Conservation (phyloP, 2,797 vertebrate species). For the Lates japonicus region DNA sequence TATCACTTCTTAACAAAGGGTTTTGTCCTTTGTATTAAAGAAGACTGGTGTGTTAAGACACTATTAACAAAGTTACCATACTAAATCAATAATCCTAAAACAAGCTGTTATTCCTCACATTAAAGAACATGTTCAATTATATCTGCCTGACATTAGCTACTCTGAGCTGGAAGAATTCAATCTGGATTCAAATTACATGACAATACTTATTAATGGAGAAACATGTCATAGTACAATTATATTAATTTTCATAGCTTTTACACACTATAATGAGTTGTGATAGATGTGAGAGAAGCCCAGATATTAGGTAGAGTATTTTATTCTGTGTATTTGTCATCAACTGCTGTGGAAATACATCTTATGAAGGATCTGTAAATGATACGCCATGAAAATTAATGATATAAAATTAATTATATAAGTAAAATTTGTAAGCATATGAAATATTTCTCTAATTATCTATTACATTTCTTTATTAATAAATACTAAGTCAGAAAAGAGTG, state of each 20-base stretch:
- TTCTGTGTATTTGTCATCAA: neutral
- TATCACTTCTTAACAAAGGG: neutral
- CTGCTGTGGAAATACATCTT: neutral
- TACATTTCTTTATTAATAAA: too few species aligned
- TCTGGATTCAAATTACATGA: neutral
- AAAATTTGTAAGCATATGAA: too few species aligned
- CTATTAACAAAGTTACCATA: neutral
- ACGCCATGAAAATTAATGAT: too few species aligned
- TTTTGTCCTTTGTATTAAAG: neutral
- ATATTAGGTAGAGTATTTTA: too few species aligned
- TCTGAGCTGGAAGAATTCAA: neutral
- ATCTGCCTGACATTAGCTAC: neutral
- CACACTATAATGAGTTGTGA: neutral
- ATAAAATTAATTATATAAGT: too few species aligned
- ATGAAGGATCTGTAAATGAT: too few species aligned
- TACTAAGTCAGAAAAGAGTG: too few species aligned
- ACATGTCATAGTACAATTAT: neutral
- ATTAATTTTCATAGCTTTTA: neutral
- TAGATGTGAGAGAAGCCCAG: too few species aligned
- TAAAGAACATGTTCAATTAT: slow-evolving; percentile 1
- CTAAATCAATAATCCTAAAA: slow-evolving; percentile 8
- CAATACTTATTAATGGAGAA: neutral
- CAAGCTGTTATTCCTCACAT: neutral
- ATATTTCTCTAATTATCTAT: too few species aligned
- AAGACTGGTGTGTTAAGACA: neutral